phyloP scores from a whole-genome alignment of 2,888 invertebrate genomes.

The Drosophila mulleri region DNA sequence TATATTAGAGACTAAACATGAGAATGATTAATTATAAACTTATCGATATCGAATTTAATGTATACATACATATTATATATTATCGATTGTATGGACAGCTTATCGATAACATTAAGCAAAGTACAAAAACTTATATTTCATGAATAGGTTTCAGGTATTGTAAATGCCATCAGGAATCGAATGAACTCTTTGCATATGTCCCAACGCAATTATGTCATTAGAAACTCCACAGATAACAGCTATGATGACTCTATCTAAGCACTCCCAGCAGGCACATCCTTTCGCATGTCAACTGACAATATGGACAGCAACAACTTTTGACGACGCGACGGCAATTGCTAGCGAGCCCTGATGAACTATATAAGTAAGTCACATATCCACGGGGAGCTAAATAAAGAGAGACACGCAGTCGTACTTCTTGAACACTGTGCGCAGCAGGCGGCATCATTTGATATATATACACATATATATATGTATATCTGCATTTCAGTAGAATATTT shows the following conservation, averaged over 20 bases:
- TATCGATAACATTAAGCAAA: not conserved
- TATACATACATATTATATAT: too few species aligned
- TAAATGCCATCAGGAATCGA: not conserved
- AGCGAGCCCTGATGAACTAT: conserved; percentile 41
- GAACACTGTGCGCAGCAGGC: conserved; percentile 22
- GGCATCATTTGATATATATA: conserved; percentile 36
- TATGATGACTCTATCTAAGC: conserved; percentile 29
- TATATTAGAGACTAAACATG: too few species aligned
- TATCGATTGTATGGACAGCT: not conserved
- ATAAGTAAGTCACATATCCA: conserved; percentile 39
- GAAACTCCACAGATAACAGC: conserved; percentile 42
- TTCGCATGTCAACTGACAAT: conserved; percentile 74
- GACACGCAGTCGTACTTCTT: conserved; percentile 14
- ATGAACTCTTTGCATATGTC: not conserved
- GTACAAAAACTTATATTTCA: not conserved
- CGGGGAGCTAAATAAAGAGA: conserved; percentile 60
- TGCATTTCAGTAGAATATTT: conserved; percentile 70
- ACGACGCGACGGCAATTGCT: conserved; percentile 38
- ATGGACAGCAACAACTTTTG: conserved; percentile 48
- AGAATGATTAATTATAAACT: too few species aligned
- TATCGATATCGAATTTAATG: too few species aligned
- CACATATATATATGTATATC: not conserved
- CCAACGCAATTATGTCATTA: conserved; percentile 5
- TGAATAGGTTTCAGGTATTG: not conserved
- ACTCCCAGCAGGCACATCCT: conserved; percentile 59